phyloP scores from a whole-genome alignment of 2,797 vertebrate genomes.

The Miichthys miiuy region DNA sequence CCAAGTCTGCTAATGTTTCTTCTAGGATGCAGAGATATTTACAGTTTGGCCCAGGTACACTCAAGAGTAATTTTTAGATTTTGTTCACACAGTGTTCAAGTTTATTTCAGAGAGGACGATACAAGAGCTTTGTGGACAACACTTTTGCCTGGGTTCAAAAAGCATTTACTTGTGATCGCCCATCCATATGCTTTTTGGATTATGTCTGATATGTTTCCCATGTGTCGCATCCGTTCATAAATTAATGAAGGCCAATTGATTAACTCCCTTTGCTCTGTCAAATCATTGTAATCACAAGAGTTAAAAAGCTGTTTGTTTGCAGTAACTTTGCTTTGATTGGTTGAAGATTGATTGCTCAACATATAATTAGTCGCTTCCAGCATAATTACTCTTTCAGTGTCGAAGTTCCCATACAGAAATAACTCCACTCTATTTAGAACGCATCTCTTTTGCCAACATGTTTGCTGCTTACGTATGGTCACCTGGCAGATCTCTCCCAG shows the following conservation, averaged over 20 bases:
- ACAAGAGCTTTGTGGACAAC: constrained; percentile 26
- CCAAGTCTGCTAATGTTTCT: constrained; percentile 67
- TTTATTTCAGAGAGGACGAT: constrained; percentile 27
- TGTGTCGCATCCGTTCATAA: constrained; percentile 45
- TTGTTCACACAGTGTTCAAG: constrained; percentile 18
- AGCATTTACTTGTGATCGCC: constrained; percentile 22
- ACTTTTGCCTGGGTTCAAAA: constrained; percentile 14
- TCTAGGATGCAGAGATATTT: constrained; percentile 31
- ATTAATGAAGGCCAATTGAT: constrained; percentile 49
- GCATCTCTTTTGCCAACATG: constrained; percentile 46
- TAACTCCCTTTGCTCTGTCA: constrained; percentile 23
- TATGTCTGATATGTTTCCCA: constrained; percentile 56
- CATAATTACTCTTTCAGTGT: constrained; percentile 60
- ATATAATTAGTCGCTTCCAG: constrained; percentile 72
- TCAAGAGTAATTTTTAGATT: constrained; percentile 35
- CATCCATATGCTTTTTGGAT: constrained; percentile 55
- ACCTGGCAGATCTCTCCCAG: constrained; percentile 68
- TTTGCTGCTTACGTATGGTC: constrained; percentile 61
- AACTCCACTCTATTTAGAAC: constrained; percentile 68
- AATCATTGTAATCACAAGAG: constrained; percentile 22
- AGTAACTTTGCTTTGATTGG: constrained; percentile 58
- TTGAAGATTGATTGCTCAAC: constrained; percentile 64
- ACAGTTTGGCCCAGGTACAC: constrained; percentile 32
- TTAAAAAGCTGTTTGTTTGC: constrained; percentile 43
- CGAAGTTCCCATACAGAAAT: constrained; percentile 74